Evolutionary conservation across 1,140 invertebrate species (phyloP).

Genomic region (Liolophura sinensis): DNA sequence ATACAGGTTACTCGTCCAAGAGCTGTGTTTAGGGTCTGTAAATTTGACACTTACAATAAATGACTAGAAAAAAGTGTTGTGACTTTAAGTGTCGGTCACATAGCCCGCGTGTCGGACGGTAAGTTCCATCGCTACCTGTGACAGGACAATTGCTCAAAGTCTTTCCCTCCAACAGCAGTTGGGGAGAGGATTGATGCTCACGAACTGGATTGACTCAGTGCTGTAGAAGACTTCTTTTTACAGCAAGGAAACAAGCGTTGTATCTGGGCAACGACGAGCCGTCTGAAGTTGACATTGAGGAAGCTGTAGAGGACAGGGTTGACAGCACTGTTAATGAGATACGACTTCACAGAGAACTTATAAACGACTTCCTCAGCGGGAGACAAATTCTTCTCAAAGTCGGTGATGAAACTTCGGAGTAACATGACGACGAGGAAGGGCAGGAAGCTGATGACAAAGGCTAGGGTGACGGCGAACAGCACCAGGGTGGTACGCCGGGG

Average conservation of each 20-base stretch:
- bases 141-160: too few species aligned
- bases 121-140: too few species aligned
- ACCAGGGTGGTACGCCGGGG: conserved; percentile 33
- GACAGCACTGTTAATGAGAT: conserved; percentile 47
- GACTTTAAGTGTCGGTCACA: too few species aligned
- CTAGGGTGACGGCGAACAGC: conserved; percentile 37
- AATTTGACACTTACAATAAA: too few species aligned
- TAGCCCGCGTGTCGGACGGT: too few species aligned
- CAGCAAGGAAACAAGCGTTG: not conserved
- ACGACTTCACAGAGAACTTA: conserved; percentile 45
- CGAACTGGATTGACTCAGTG: too few species aligned
- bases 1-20: too few species aligned
- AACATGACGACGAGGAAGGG: conserved; percentile 40
- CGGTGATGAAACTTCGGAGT: conserved; percentile 33
- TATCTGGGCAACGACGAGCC: not conserved
- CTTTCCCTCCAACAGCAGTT: too few species aligned
- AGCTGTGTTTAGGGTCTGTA: too few species aligned
- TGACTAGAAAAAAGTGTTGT: too few species aligned
- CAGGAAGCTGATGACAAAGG: conserved; percentile 40
- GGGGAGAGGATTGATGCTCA: too few species aligned
- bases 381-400: conserved; percentile 34
- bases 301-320: conserved; percentile 46
- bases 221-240: too few species aligned
- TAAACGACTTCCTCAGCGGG: conserved; percentile 36
- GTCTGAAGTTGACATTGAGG: conserved; percentile 36